Percentiles rank a stretch among this genome's conserved stretches.
Conservation (phyloP, 2,113 vertebrate genomes). For the Vulpes ferrilata region DNA sequence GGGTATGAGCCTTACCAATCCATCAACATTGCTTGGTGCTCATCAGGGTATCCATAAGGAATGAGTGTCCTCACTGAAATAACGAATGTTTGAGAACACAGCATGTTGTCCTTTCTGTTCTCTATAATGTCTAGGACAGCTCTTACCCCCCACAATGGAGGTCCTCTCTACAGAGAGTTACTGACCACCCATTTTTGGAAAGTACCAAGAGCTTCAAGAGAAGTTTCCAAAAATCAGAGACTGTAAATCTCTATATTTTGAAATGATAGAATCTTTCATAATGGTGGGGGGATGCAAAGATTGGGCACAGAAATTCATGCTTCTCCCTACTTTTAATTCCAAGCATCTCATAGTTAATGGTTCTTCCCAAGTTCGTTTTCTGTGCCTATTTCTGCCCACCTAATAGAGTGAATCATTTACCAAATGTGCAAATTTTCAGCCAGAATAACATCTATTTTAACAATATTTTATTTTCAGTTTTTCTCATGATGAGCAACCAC, state of each 20-base stretch:
- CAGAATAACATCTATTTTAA: background rate
- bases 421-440: slow-evolving; percentile 22
- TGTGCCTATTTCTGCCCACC: background rate
- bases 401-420: slow-evolving; percentile 36
- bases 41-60: background rate
- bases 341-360: background rate
- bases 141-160: background rate
- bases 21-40: slow-evolving; percentile 1
- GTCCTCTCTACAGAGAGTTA: background rate
- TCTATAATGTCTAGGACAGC: background rate
- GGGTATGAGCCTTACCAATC: background rate
- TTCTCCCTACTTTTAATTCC: slow-evolving; percentile 33
- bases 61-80: background rate
- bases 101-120: background rate
- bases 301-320: background rate
- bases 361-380: background rate
- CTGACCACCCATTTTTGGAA: background rate
- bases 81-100: background rate
- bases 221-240: background rate
- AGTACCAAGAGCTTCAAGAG: background rate
- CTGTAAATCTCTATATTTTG: background rate
- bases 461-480: slow-evolving; percentile 6
- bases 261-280: slow-evolving; percentile 53
- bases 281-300: background rate
- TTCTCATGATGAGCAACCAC: background rate